Evolutionary conservation across 2,797 vertebrate genomes (phyloP).

Genomic region (Eidolon dupreanum): DNA sequence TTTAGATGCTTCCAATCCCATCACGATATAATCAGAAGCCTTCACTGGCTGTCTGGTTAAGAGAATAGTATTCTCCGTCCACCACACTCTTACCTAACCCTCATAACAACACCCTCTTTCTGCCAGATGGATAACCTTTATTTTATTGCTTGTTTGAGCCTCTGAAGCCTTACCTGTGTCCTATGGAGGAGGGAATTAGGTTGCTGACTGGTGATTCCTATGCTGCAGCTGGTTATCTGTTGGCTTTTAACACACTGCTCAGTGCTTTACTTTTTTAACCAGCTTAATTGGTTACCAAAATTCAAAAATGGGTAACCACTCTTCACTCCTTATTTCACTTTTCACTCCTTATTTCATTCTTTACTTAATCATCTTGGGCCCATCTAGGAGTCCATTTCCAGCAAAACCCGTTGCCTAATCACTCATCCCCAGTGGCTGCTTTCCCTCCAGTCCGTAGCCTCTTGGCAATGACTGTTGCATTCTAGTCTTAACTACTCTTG

Average conservation of each 20-base stretch:
- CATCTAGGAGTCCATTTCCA: neutral
- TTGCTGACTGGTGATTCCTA: neutral
- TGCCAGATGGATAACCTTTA: neutral
- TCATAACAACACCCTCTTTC: neutral
- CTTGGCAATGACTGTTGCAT: neutral
- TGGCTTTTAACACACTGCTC: neutral
- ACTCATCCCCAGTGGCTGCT: neutral
- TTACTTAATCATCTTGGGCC: neutral
- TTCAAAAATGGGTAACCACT: neutral
- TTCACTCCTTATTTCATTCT: neutral
- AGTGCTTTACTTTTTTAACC: neutral
- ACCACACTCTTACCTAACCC: neutral
- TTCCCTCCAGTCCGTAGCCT: neutral
- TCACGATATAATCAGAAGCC: neutral
- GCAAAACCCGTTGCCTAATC: neutral
- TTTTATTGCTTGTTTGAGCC: neutral
- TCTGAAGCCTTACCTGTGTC: neutral
- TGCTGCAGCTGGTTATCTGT: neutral
- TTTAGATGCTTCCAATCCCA: neutral
- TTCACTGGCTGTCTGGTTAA: neutral
- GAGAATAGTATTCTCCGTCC: neutral
- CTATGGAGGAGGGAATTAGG: neutral
- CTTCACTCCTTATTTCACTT: neutral
- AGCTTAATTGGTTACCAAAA: neutral
- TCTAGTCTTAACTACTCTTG: neutral